Evolutionary conservation across 2,888 invertebrate species (phyloP).

Genomic region (Zhuqinia jingwanae): DNA sequence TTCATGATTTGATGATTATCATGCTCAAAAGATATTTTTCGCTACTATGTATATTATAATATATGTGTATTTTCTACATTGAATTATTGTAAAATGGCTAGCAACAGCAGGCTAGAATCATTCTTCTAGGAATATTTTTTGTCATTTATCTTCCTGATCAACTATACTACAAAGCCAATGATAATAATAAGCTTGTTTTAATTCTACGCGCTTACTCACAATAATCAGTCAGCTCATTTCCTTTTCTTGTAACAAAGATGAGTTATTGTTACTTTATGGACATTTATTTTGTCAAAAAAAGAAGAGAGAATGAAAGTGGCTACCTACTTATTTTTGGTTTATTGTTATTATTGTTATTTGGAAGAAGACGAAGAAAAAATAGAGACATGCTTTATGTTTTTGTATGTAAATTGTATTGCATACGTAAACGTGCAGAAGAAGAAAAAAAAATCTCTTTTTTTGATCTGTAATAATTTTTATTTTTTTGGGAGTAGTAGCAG

Average conservation of each 20-base stretch:
- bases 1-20: background rate
- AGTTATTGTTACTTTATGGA: background rate
- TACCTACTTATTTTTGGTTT: too few species aligned
- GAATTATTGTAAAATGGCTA: background rate
- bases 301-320: too few species aligned
- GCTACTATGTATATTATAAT: slow-evolving; percentile 2
- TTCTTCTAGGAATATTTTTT: background rate
- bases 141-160: background rate
- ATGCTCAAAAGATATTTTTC: background rate
- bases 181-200: too few species aligned
- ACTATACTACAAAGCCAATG: background rate
- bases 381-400: too few species aligned
- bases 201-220: background rate
- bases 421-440: too few species aligned
- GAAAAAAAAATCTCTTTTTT: slow-evolving; percentile 3
- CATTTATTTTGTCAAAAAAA: background rate
- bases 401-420: too few species aligned
- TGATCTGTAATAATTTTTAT: slow-evolving; percentile 2
- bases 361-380: too few species aligned
- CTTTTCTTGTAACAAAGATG: slow-evolving; percentile 10
- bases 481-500: background rate
- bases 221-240: background rate
- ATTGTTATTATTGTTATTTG: too few species aligned
- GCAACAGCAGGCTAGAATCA: background rate
- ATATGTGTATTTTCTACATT: background rate